Evolutionary conservation across 1,140 invertebrate genomes (phyloP), one percentile per base, ranked within the genome.

Genomic region (Neomicropteryx cornuta): DNA sequence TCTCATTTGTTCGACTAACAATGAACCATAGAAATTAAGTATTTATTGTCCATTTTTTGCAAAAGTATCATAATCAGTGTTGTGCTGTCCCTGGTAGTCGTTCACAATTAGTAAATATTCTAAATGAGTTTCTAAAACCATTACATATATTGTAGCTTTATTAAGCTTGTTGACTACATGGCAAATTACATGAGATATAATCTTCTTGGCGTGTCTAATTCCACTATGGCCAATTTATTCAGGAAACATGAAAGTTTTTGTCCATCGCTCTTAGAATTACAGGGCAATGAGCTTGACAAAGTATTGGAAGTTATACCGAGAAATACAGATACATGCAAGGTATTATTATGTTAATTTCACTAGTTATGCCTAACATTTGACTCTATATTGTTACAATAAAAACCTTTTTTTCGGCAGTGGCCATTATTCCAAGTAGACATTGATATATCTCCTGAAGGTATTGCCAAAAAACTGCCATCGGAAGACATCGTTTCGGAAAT

Each of bases 101-200:
- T n/a, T n/a, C n/a, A n/a, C n/a, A n/a, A n/a, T n/a, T n/a, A n/a
- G n/a, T n/a, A 8, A 29, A 36, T 17, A 16, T 37, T 32, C 6
- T 11, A 19, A 38, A 37, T 37, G 6, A 39, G n/a, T 37, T 3
- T 2, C 39, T 27, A 28, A 17, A 35, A 22, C 34, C 10, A 18
- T 41, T 37, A 41, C 31, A 21, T 38, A 5, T 16, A 42, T 58
- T 58, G 19, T 56, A 86, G 83, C 50, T 87, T 83, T 46, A 82
- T 87, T 43, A 78, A 77, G 18, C 48, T 86, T 27, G 66, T 73
- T 6, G 85, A 88, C 54, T 86, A 84, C 52, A 71, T 83, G 53
- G 75, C 79, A 20, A 73, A 79, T 33, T 76, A 72, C 49, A 78
- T 80, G 52, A 65, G 84, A 50, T 76, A 80, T 48, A 60, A 67